Evolutionary conservation across 2,888 invertebrate species (phyloP).

Genomic region (Drosophila affinis): DNA sequence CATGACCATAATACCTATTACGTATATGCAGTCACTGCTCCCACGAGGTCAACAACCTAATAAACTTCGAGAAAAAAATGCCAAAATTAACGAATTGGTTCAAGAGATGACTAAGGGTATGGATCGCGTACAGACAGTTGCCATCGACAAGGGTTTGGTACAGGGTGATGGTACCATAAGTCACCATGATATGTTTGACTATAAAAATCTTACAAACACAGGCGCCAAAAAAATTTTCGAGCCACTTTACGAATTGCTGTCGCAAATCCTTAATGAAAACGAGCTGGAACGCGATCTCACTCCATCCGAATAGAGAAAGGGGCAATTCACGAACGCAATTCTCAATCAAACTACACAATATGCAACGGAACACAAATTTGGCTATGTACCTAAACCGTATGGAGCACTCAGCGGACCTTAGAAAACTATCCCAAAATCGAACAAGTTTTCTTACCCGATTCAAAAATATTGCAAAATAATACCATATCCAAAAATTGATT

Average conservation of each 20-base stretch:
- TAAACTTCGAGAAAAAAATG: slow-evolving; percentile 90
- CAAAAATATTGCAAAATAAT: neutral
- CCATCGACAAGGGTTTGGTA: slow-evolving; percentile 91
- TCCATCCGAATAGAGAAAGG: slow-evolving; percentile 86
- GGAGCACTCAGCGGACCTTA: neutral
- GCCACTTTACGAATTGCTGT: slow-evolving; percentile 91
- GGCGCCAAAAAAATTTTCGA: slow-evolving; percentile 95
- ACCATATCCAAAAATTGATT: neutral
- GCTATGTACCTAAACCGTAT: neutral
- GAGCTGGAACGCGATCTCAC: slow-evolving; percentile 90
- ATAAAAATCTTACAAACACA: slow-evolving; percentile 92
- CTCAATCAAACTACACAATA: neutral
- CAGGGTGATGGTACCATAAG: slow-evolving; percentile 92
- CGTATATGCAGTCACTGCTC: slow-evolving; percentile 89
- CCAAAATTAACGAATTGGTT: slow-evolving; percentile 89
- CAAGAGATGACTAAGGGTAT: slow-evolving; percentile 87
- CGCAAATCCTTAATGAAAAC: slow-evolving; percentile 90
- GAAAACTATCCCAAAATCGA: neutral
- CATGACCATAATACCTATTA: slow-evolving; percentile 4
- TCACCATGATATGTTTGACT: slow-evolving; percentile 96
- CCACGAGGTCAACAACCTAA: slow-evolving; percentile 95
- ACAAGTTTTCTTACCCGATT: neutral
- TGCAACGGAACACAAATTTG: neutral
- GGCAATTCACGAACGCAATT: neutral
- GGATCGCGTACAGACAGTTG: slow-evolving; percentile 90